These are phyloP conservation scores for Achatina immaculata DNA, from an alignment of 1,140 invertebrate species.

Conservation along the genomic window DNA sequence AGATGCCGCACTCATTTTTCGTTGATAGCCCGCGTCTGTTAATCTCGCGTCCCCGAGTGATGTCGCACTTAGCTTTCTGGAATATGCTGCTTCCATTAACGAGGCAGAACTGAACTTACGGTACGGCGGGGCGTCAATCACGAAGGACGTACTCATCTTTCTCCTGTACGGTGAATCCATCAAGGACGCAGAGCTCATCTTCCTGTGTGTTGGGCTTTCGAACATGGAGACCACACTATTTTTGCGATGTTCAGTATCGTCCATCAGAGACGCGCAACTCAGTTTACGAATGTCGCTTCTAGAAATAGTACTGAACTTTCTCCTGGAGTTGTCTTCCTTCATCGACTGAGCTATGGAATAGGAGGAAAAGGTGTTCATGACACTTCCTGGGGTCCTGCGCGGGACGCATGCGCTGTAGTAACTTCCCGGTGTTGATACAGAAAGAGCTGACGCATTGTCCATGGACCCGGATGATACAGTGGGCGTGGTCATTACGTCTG, in stretches of 20 bases:
- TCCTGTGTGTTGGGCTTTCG: background rate
- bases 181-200: conserved; percentile 25
- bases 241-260: background rate
- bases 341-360: conserved; percentile 35
- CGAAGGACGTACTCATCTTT: conserved; percentile 28
- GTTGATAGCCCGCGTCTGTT: background rate
- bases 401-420: background rate
- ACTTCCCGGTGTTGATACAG: conserved; percentile 3
- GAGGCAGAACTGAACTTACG: conserved; percentile 30
- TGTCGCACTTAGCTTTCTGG: conserved; percentile 3
- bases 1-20: conserved; percentile 19
- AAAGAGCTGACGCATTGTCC: conserved; percentile 2
- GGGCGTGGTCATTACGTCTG: background rate
- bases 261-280: conserved; percentile 29
- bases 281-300: conserved; percentile 33
- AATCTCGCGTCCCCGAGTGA: conserved; percentile 5
- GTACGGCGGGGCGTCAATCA: conserved; percentile 11
- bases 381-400: background rate
- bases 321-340: conserved; percentile 4
- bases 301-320: conserved; percentile 29
- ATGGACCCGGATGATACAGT: conserved; percentile 13
- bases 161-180: conserved; percentile 27
- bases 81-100: conserved; percentile 10
- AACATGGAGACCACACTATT: background rate
- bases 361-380: conserved; percentile 32